These are phyloP conservation scores for Bradypodion pumilum DNA, from an alignment of 2,797 vertebrate genomes.

Conservation along the genomic window DNA sequence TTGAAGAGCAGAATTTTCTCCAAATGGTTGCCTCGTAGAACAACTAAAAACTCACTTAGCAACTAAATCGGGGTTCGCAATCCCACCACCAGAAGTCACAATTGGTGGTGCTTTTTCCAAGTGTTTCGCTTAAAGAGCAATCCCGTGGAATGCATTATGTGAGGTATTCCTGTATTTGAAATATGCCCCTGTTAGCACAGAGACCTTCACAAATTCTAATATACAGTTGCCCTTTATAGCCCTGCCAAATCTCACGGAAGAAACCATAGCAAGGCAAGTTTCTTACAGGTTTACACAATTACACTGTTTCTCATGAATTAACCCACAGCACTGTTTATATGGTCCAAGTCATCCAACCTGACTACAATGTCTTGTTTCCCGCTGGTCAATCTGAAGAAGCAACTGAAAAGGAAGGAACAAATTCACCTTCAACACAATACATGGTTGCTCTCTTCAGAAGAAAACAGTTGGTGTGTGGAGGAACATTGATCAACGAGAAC, in stretches of 20 bases:
- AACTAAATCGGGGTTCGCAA: too few species aligned
- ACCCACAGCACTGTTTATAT: not conserved
- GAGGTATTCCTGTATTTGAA: too few species aligned
- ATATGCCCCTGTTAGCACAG: too few species aligned
- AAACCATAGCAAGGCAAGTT: not conserved
- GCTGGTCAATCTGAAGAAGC: not conserved
- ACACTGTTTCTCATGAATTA: not conserved
- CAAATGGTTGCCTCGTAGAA: too few species aligned
- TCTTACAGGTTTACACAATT: not conserved
- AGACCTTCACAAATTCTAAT: too few species aligned
- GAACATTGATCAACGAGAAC: conserved; percentile 57
- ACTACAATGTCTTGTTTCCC: not conserved
- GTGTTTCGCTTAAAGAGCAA: too few species aligned
- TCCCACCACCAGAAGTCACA: too few species aligned
- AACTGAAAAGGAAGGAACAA: not conserved
- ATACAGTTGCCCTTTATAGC: not conserved
- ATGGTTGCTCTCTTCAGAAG: conserved; percentile 4
- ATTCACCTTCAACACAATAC: not conserved
- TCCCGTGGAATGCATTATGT: too few species aligned
- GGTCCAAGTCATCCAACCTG: not conserved
- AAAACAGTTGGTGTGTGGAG: not conserved
- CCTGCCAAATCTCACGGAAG: not conserved
- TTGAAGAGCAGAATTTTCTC: too few species aligned
- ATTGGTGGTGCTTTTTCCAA: too few species aligned
- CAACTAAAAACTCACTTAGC: too few species aligned